A percentile compares a stretch with the other conserved stretches of the same genome.
Conservation (phyloP, 2,113 vertebrate genomes). For the Saiga tatarica region DNA sequence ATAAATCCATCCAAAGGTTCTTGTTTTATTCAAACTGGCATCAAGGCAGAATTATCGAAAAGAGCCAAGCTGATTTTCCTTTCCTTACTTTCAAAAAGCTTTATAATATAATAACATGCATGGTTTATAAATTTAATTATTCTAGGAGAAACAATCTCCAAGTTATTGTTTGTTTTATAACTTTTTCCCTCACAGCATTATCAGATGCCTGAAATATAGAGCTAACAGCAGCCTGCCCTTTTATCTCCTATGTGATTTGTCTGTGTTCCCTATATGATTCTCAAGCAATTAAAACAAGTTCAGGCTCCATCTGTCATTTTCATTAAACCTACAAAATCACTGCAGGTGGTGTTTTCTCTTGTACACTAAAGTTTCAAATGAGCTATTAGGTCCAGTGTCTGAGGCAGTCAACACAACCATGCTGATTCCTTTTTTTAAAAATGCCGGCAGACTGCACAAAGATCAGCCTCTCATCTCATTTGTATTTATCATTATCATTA, state of each 20-base stretch:
- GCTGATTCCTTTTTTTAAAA: not conserved
- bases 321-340: not conserved
- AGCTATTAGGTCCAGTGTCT: not conserved
- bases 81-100: conserved; percentile 7
- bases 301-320: not conserved
- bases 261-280: not conserved
- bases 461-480: not conserved
- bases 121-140: conserved; percentile 31
- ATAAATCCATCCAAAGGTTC: not conserved
- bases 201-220: not conserved
- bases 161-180: conserved; percentile 5
- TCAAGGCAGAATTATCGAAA: not conserved
- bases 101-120: conserved; percentile 13
- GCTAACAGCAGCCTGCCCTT: not conserved
- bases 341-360: not conserved
- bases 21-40: not conserved
- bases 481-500: conserved; percentile 9
- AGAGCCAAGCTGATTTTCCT: not conserved
- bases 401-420: not conserved
- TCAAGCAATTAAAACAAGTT: not conserved
- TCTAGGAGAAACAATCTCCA: not conserved
- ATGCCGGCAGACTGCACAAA: not conserved
- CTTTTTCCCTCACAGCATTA: not conserved
- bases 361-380: not conserved
- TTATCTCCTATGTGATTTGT: not conserved